Percentiles rank a stretch among this genome's conserved stretches.
These are phyloP conservation scores for Neelides sp. DNA, from an alignment of 1,140 invertebrate species.

Conservation along the genomic window DNA sequence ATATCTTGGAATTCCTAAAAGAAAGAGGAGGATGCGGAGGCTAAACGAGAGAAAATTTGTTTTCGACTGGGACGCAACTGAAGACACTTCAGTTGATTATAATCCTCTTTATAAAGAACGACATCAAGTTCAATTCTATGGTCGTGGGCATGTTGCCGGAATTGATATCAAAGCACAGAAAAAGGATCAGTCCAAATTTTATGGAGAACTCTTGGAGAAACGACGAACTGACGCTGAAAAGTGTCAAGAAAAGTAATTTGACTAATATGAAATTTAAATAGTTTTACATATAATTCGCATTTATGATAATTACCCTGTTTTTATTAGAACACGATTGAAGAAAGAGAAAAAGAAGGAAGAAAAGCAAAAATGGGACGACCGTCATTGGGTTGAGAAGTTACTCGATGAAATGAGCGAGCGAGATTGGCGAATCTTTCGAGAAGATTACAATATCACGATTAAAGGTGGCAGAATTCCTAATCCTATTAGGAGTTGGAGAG, in stretches of 20 bases:
- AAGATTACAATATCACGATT: constrained; percentile 98
- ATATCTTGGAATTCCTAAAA: constrained; percentile 88
- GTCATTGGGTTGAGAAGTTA: constrained; percentile 96
- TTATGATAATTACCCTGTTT: constrained; percentile 23
- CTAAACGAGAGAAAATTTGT: constrained; percentile 98
- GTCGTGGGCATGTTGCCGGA: constrained; percentile 91
- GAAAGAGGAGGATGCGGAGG: constrained; percentile 77
- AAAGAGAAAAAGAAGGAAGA: constrained; percentile 92
- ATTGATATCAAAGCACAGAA: constrained; percentile 97
- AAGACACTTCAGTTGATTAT: constrained; percentile 97
- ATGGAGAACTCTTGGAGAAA: constrained; percentile 89
- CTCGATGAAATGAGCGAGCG: constrained; percentile 93
- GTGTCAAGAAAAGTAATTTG: constrained; percentile 75
- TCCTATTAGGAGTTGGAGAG: constrained; percentile 88
- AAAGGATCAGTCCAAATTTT: constrained; percentile 94
- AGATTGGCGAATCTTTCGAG: constrained; percentile 99
- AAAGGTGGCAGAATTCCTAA: constrained; percentile 96
- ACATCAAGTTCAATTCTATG: constrained; percentile 77
- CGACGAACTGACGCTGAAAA: constrained; percentile 92
- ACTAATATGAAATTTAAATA: constrained; percentile 12
- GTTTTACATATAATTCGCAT: constrained; percentile 10
- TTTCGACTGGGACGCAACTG: constrained; percentile 98
- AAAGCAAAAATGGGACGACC: constrained; percentile 96
- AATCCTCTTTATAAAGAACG: constrained; percentile 78
- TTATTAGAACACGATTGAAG: constrained; percentile 62